Evolutionary conservation across 2,888 invertebrate genomes (phyloP), one percentile per base, ranked within the genome.

Genomic region (Hypolimnas misippus): DNA sequence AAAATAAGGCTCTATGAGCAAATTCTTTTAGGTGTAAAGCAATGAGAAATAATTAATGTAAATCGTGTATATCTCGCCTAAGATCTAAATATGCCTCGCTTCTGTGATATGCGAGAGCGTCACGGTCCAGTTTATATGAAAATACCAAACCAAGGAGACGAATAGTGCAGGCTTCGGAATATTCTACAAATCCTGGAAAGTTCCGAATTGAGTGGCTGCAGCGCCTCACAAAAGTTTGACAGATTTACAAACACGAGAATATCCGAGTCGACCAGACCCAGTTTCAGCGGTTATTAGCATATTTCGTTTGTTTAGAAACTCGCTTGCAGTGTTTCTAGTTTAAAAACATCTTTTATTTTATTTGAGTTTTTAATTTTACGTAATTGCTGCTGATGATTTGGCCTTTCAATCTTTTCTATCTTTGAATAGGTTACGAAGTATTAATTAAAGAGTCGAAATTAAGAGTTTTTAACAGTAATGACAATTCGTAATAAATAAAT

Each of bases 231-330:
- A 58, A 66, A 69, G 56, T 69, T 69, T 68, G 69, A 69, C 68
- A 69, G 69, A 66, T 68, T 69, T 65, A 69, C 66, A 68, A 69
- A 68, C 66, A 62, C 55, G 56, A 44, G 66, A 69, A 68, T 62
- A 65, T 57, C 44, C 50, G 49, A 29, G 19, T 54, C 58, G 57
- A 42, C 59, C 55, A 52, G 51, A 59, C 58, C 17, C 35, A 33
- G 63, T 50, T 59, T 63, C 55, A 55, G 42, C 63, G 21, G 46
- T 50, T 57, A 63, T 63, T 63, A 59, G 63, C 58, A 63, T 63
- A 63, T 63, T 63, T 55, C 40, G 50, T 56, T 63, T 63, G 63
- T 55, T 63, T 58, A 57, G 59, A 21, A 49, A 49, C 44, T 49
- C 25, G 25, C n/a, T 29, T 14, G 7, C 25, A 29, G 49, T 29